phyloP scores from a whole-genome alignment of 2,888 invertebrate genomes.

The Pollenia amentaria region DNA sequence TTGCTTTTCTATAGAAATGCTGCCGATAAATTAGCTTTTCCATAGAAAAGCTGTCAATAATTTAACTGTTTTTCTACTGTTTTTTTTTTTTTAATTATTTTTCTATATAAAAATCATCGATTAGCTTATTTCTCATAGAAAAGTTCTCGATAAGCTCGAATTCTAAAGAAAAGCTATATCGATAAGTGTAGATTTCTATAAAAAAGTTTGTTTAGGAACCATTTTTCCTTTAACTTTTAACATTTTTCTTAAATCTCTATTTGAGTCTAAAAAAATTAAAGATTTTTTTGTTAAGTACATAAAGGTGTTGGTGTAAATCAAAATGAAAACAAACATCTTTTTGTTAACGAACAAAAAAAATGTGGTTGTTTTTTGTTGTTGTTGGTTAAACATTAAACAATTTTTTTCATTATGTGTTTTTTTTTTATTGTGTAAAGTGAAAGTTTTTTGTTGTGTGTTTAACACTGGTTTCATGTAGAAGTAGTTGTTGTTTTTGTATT shows the following conservation, averaged over 20 bases:
- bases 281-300: neutral
- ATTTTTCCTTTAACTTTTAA: neutral
- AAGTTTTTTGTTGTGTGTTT: slow-evolving; percentile 67
- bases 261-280: neutral
- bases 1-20: too few species aligned
- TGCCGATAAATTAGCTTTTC: too few species aligned
- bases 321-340: slow-evolving; percentile 48
- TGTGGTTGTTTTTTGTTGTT: slow-evolving; percentile 8
- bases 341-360: slow-evolving; percentile 5
- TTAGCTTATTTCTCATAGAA: too few species aligned
- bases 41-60: too few species aligned
- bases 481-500: slow-evolving; percentile 70
- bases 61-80: too few species aligned
- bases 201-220: neutral
- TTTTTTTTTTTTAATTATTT: too few species aligned
- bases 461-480: slow-evolving; percentile 33
- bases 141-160: too few species aligned
- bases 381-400: slow-evolving; percentile 11
- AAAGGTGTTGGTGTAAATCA: slow-evolving; percentile 50
- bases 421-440: slow-evolving; percentile 70
- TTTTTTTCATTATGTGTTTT: neutral
- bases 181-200: too few species aligned
- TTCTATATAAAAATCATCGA: too few species aligned
- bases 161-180: too few species aligned
- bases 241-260: neutral